These are phyloP conservation scores for Epinephelus moara DNA, from an alignment of 2,113 vertebrate species.

Conservation along the genomic window DNA sequence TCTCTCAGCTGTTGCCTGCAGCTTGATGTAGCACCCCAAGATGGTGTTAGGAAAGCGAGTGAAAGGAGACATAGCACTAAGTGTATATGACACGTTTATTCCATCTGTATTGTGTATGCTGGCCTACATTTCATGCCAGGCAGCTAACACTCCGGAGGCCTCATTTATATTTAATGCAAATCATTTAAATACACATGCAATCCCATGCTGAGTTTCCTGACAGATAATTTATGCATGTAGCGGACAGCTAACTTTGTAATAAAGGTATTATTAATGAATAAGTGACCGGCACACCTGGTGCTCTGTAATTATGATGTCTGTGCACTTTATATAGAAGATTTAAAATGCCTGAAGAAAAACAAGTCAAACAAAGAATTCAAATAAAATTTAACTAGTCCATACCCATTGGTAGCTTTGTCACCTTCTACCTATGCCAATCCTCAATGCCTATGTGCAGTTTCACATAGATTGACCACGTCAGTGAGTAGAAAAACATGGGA, in stretches of 20 bases:
- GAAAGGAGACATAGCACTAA: not conserved
- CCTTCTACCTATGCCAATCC: no score
- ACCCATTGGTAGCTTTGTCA: no score
- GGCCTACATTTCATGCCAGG: slow-evolving; percentile 48
- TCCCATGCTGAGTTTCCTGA: slow-evolving; percentile 9
- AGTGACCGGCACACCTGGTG: not conserved
- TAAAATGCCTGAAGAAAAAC: not conserved
- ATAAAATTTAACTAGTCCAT: not conserved
- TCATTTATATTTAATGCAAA: slow-evolving; percentile 57
- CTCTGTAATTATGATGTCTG: not conserved
- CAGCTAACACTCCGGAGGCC: not conserved
- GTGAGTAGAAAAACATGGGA: no score
- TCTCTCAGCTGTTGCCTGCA: slow-evolving; percentile 42
- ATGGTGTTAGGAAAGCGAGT: not conserved
- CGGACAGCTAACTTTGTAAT: slow-evolving; percentile 5
- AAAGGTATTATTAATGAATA: not conserved
- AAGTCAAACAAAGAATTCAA: not conserved
- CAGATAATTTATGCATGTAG: slow-evolving; percentile 7
- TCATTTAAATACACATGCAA: slow-evolving; percentile 33
- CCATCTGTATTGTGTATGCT: not conserved
- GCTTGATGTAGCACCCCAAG: slow-evolving; percentile 16
- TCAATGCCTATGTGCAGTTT: no score
- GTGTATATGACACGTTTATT: slow-evolving; percentile 21
- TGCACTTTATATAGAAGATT: not conserved
- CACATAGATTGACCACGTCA: no score